Percentiles rank a stretch among this genome's conserved stretches.
phyloP scores from a whole-genome alignment of 2,797 vertebrate species.

The Sebastiscus albofasciatus region DNA sequence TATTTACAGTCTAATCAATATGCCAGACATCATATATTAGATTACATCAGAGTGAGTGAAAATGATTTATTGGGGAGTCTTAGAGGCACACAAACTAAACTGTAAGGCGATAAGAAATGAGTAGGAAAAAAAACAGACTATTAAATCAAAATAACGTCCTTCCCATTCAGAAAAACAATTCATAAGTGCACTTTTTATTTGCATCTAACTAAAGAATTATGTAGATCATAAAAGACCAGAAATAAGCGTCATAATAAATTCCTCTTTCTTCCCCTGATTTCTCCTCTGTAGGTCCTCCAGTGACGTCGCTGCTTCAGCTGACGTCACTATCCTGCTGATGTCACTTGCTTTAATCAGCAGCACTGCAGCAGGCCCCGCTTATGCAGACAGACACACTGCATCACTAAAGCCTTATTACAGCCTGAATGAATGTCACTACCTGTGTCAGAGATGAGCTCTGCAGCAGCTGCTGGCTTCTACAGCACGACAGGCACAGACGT shows the following conservation, averaged over 20 bases:
- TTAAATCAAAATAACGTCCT: neutral
- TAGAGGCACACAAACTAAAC: neutral
- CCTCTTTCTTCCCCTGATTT: neutral
- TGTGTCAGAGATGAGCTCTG: constrained; percentile 46
- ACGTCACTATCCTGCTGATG: constrained; percentile 44
- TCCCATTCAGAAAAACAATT: neutral
- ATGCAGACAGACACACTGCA: constrained; percentile 36
- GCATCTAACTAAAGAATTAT: neutral
- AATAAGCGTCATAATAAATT: neutral
- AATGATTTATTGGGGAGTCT: neutral
- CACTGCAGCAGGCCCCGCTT: constrained; percentile 52
- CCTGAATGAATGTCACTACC: constrained; percentile 40
- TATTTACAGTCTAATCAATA: constrained; percentile 27
- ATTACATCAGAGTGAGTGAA: neutral
- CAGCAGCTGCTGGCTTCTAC: constrained; percentile 37
- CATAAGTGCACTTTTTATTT: neutral
- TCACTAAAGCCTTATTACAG: constrained; percentile 32
- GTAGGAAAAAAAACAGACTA: neutral
- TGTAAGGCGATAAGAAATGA: neutral
- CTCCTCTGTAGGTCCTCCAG: neutral
- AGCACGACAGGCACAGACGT: neutral
- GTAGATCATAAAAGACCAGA: constrained; percentile 1
- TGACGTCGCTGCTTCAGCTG: constrained; percentile 38
- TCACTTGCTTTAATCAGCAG: constrained; percentile 64
- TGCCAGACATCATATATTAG: neutral